A percentile compares a stretch with the other conserved stretches of the same genome.
Conservation (phyloP, 2,797 vertebrate genomes). For the Sebastes vulpes region DNA sequence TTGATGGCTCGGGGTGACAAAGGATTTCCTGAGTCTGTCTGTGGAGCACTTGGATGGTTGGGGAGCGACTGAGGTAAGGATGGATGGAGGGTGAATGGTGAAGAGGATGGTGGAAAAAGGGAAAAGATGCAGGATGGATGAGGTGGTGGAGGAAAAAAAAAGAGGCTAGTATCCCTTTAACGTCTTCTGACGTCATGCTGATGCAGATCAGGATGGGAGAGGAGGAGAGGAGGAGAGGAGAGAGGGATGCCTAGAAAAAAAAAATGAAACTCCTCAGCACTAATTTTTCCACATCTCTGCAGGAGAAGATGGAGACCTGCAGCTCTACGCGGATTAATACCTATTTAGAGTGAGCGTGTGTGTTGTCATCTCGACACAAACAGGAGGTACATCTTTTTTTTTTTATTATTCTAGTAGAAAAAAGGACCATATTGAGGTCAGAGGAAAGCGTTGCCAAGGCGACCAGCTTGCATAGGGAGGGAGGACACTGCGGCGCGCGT, state of each 20-base stretch:
- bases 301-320: conserved; percentile 5
- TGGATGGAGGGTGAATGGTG: neutral
- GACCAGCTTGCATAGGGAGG: conserved; percentile 74
- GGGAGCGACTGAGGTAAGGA: neutral
- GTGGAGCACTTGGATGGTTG: too few species aligned
- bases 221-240: conserved; percentile 48
- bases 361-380: neutral
- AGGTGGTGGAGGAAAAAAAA: neutral
- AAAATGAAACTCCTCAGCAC: conserved; percentile 41
- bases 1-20: too few species aligned
- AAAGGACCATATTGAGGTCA: conserved; percentile 79
- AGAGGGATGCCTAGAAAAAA: conserved; percentile 56
- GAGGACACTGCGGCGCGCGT: conserved; percentile 79
- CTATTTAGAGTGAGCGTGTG: neutral
- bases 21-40: too few species aligned
- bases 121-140: neutral
- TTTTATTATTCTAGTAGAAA: neutral
- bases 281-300: conserved; percentile 18
- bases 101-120: neutral
- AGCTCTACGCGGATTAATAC: neutral
- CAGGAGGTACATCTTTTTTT: neutral
- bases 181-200: conserved; percentile 85
- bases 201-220: conserved; percentile 80
- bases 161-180: conserved; percentile 79
- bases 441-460: conserved; percentile 83